A percentile compares a stretch with the other conserved stretches of the same genome.
Conservation (phyloP, 1,140 invertebrate genomes). For the Halictus rubicundus region DNA sequence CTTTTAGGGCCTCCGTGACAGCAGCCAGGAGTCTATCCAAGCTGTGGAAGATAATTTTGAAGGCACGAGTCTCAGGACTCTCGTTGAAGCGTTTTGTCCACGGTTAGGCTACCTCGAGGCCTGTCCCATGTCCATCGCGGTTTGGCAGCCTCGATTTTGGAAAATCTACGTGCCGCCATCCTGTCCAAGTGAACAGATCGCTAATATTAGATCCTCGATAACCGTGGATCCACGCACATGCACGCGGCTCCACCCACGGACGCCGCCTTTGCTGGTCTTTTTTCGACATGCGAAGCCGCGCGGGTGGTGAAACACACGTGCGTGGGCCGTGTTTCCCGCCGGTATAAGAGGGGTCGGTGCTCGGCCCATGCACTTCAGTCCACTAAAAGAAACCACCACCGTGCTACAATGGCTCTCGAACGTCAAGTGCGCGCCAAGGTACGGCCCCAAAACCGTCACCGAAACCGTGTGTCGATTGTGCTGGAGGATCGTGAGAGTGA, state of each 20-base stretch:
- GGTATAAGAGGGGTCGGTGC: conserved; percentile 72
- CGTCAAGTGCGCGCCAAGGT: conserved; percentile 90
- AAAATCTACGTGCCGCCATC: conserved; percentile 41
- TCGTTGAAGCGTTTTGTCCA: too few species aligned
- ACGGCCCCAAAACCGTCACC: conserved; percentile 61
- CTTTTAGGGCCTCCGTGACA: too few species aligned
- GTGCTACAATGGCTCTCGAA: conserved; percentile 87
- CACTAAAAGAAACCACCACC: conserved; percentile 75
- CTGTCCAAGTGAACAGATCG: conserved; percentile 67
- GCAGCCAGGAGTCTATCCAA: too few species aligned
- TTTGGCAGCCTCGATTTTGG: conserved; percentile 40
- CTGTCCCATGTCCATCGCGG: background rate
- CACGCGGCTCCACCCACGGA: conserved; percentile 9
- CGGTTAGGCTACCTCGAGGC: too few species aligned
- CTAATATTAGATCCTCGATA: conserved; percentile 76
- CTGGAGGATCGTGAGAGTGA: background rate
- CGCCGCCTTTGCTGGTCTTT: conserved; percentile 28
- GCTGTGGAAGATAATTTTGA: too few species aligned
- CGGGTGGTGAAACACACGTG: conserved; percentile 28
- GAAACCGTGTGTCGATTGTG: background rate
- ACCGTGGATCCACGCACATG: conserved; percentile 67
- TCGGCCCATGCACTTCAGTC: conserved; percentile 73
- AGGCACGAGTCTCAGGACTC: too few species aligned
- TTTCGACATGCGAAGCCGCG: background rate
- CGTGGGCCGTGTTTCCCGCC: conserved; percentile 68